Evolutionary conservation across 2,797 vertebrate genomes (phyloP).

Genomic region (Sebastes jordani): DNA sequence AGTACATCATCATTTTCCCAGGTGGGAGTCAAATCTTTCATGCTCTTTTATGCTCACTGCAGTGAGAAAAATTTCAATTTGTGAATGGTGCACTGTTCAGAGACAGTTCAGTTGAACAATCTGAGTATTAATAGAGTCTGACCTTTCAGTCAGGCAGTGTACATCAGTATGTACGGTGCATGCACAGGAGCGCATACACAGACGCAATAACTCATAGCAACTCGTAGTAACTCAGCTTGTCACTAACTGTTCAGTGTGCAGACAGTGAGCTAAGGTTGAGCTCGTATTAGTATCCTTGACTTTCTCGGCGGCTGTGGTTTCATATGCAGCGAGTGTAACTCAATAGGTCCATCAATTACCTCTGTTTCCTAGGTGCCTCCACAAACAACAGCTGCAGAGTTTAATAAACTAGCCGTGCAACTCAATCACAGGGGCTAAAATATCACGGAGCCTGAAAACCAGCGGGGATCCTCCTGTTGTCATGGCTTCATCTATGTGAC

Average conservation of each 20-base stretch:
- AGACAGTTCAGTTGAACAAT: conserved; percentile 18
- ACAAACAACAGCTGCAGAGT: conserved; percentile 88
- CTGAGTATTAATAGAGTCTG: conserved; percentile 53
- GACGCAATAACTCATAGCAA: conserved; percentile 19
- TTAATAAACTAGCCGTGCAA: conserved; percentile 71
- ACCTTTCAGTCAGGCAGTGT: conserved; percentile 47
- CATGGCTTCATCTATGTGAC: conserved; percentile 20
- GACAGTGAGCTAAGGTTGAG: conserved; percentile 37
- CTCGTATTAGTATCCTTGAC: conserved; percentile 65
- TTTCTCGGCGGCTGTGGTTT: conserved; percentile 59
- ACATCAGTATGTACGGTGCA: background rate
- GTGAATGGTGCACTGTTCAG: background rate
- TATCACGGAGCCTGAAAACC: conserved; percentile 58
- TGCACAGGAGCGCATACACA: background rate
- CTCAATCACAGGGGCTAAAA: conserved; percentile 65
- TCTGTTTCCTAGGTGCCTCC: conserved; percentile 82
- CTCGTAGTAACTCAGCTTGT: conserved; percentile 40
- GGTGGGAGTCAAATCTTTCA: background rate
- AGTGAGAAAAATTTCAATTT: background rate
- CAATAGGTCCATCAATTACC: conserved; percentile 81
- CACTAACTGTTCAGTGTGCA: conserved; percentile 31
- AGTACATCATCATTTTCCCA: background rate
- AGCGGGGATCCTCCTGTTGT: conserved; percentile 39
- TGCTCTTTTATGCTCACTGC: background rate
- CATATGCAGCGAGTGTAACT: conserved; percentile 77